Base-by-base conservation (phyloP, 2,888 invertebrate species). In the Timandra comae region DNA sequence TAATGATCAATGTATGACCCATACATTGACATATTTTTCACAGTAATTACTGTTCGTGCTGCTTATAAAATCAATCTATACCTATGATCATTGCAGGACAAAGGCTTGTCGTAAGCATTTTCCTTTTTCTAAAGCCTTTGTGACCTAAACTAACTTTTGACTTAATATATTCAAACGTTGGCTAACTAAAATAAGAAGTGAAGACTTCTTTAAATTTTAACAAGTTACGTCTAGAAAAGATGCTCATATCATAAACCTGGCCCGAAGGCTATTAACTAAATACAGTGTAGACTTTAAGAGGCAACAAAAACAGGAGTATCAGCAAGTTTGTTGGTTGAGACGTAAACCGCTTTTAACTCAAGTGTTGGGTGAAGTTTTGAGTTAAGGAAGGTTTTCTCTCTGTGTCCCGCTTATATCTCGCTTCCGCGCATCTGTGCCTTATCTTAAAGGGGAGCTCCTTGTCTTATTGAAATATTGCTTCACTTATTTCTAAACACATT, bases 341-440 rank as follows among this genome's bases (percentile, higher is more conserved):
- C 37, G 37, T 46, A 52, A 46, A 45, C 47, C 36, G 42, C 36
- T 42, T 44, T 43, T 38, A 40, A 41, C 41, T 47, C 27, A 41
- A 34, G 37, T 36, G 50, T 56, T 56, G 50, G 47, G 35, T 38
- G 49, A 63, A 64, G 56, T 66, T 66, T 53, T 41, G 49, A 43
- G 36, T 47, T 40, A 43, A 32, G 43, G 39, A 7, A 7, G 6
- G 10, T 9, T 10, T 9, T 11, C 46, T 42, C 52, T 41, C 45
- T 51, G 50, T 48, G 49, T 52, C 54, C 57, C 58, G 59, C 67
- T 70, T 56, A 62, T 66, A 63, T 64, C 62, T 68, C 64, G 64
- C 56, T 69, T 59, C 27, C 11, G 30, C 56, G 56, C 73, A 74
- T 61, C 71, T 75, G 72, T 30, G 63, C 38, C 53, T 36, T 30